phyloP scores from a whole-genome alignment of 92 coral and sea anemone species.

The Epizoanthus scotinus region DNA sequence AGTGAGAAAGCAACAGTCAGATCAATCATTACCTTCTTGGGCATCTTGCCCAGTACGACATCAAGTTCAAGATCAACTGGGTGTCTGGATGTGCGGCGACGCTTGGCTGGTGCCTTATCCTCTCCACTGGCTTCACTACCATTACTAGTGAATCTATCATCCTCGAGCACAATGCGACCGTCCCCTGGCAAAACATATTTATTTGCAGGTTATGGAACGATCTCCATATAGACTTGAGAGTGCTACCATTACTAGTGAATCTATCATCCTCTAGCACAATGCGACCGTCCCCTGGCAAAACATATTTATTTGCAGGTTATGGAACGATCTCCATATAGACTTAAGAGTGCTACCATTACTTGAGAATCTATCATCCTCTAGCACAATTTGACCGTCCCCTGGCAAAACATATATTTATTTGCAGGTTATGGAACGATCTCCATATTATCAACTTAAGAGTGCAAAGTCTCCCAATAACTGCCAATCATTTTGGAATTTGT shows the following conservation, averaged over 20 bases:
- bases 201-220: too few relatives aligned
- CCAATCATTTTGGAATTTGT: too few relatives aligned
- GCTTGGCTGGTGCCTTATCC: conserved; percentile 56
- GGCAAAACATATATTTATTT: background rate
- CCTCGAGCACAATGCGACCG: conserved; percentile 90
- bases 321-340: too few relatives aligned
- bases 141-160: conserved; percentile 47
- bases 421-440: too few relatives aligned
- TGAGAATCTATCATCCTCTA: conserved; percentile 66
- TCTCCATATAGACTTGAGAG: too few relatives aligned
- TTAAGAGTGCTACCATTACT: conserved; percentile 55
- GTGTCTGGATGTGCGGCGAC: conserved; percentile 57
- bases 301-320: too few relatives aligned
- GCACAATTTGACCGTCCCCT: conserved; percentile 94
- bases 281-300: conserved; percentile 78
- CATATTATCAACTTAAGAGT: too few relatives aligned
- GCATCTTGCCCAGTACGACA: conserved; percentile 96
- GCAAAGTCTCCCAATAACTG: too few relatives aligned
- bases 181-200: conserved; percentile 62
- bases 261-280: conserved; percentile 85
- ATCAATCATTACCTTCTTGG: conserved; percentile 68
- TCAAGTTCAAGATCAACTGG: conserved; percentile 97
- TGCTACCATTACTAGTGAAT: conserved; percentile 45
- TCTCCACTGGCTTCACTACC: conserved; percentile 41
- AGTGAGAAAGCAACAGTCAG: too few relatives aligned